Evolutionary conservation across 2,888 invertebrate species (phyloP), one percentile per base, ranked within the genome.

Genomic region (Eupithecia dodoneata): DNA sequence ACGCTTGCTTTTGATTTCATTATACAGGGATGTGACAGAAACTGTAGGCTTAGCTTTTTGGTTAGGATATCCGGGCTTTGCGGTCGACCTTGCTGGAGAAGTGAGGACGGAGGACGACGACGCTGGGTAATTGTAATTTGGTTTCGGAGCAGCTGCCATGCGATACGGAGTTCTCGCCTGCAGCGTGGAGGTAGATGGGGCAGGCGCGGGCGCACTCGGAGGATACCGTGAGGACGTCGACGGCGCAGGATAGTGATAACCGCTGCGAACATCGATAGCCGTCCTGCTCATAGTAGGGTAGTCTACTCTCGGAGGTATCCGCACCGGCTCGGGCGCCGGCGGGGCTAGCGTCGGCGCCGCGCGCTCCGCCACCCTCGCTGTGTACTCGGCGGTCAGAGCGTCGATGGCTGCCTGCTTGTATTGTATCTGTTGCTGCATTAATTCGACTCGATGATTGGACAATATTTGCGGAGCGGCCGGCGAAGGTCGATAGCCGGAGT

Each of bases 1-100:
- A 59, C 97, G 95, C 87, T 97, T 97, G 79, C 94, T 94, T 87
- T 94, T 94, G 91, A 93, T 92, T 92, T 95, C 90, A 86, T 95
- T 92, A 10, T 95, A 94, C 71, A 95, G 81, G 63, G 93, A 88
- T 4, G 95, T 95, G 15, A 95, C 95, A 52, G 95, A 95, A 15
- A 95, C 95, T 2, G 95, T 95, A 92, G 93, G 91, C 59, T 95
- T 91, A 30, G 93, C 86, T 85, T 93, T 93, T 84, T 94, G 95
- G 82, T 88, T 93, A 13, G 92, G 90, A 82, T 91, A 93, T 18
- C 91, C 91, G 49, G 94, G 88, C 83, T 95, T 94, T 47, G 89
- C 85, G 65, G 89, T 82, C 47, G 91, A 88, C 30, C 95, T 90
- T 49, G 90, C 91, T 30, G 93, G 91, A 71, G 93, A 93, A 7